Evolutionary conservation across 2,888 invertebrate species (phyloP).

Genomic region (Eupithecia subumbrata): DNA sequence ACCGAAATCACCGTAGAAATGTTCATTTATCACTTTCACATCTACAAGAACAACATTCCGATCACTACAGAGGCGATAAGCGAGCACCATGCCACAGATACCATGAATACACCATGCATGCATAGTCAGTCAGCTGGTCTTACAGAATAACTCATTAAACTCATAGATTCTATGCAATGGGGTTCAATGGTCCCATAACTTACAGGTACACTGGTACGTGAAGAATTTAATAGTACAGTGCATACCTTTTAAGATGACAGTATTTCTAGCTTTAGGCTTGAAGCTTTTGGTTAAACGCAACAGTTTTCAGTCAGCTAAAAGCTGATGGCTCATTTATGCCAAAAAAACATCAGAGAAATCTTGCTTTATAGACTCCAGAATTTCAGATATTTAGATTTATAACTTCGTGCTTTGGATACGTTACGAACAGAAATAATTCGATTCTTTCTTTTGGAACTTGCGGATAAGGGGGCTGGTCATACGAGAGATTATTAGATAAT

Average conservation of each 20-base stretch:
- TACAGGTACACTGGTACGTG: not conserved
- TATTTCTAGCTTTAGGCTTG: not conserved
- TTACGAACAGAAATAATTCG: not conserved
- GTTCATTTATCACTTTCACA: conserved; percentile 24
- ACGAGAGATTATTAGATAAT: too few relatives aligned
- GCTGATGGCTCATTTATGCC: not conserved
- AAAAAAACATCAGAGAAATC: not conserved
- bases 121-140: conserved; percentile 1
- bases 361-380: not conserved
- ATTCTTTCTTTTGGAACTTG: too few relatives aligned
- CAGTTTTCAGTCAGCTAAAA: not conserved
- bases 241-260: not conserved
- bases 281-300: not conserved
- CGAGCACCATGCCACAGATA: conserved; percentile 11
- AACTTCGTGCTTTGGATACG: not conserved
- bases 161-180: not conserved
- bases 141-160: not conserved
- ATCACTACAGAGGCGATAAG: conserved; percentile 14
- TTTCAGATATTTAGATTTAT: not conserved
- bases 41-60: conserved; percentile 21
- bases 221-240: not conserved
- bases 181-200: conserved; percentile 6
- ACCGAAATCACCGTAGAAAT: not conserved
- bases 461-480: too few relatives aligned
- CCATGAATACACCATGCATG: conserved; percentile 7